These are phyloP conservation scores for Tromatobia lineatoria DNA, from an alignment of 2,888 invertebrate species.

Conservation along the genomic window DNA sequence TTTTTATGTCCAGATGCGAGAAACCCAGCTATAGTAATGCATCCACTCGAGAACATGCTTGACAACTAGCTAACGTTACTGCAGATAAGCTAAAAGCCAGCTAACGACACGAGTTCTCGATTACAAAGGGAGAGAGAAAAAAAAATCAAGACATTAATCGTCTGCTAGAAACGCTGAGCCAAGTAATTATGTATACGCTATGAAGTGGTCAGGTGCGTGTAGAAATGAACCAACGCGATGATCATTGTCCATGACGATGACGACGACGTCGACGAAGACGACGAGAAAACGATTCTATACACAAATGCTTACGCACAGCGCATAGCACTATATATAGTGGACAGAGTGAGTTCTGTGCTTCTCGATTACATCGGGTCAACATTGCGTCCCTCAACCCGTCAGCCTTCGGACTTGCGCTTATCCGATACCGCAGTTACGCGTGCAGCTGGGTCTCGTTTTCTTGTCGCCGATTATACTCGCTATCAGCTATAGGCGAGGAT, in stretches of 20 bases:
- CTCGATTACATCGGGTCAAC: slow-evolving; percentile 61
- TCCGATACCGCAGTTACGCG: slow-evolving; percentile 58
- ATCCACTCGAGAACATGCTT: not conserved
- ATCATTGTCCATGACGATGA: slow-evolving; percentile 62
- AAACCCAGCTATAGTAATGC: slow-evolving; percentile 6
- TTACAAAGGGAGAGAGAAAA: not conserved
- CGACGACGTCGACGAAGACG: slow-evolving; percentile 24
- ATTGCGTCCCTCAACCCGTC: slow-evolving; percentile 40
- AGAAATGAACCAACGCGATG: slow-evolving; percentile 45
- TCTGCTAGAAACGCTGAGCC: not conserved
- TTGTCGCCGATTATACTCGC: slow-evolving; percentile 53
- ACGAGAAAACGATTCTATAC: slow-evolving; percentile 24
- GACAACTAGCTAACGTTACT: slow-evolving; percentile 39
- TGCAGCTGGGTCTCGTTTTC: slow-evolving; percentile 45
- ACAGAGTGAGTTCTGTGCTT: slow-evolving; percentile 41
- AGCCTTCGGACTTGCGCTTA: slow-evolving; percentile 35
- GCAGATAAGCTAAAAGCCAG: slow-evolving; percentile 55
- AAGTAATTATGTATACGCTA: slow-evolving; percentile 6
- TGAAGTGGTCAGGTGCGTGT: slow-evolving; percentile 48
- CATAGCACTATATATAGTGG: not conserved
- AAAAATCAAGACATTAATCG: slow-evolving; percentile 24
- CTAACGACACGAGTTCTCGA: slow-evolving; percentile 18
- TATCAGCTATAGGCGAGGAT: slow-evolving; percentile 46
- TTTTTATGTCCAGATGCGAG: not conserved
- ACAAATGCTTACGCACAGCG: not conserved